Evolutionary conservation across 2,888 invertebrate species (phyloP), one percentile per base, ranked within the genome.

Genomic region (Synergus laeviventris): DNA sequence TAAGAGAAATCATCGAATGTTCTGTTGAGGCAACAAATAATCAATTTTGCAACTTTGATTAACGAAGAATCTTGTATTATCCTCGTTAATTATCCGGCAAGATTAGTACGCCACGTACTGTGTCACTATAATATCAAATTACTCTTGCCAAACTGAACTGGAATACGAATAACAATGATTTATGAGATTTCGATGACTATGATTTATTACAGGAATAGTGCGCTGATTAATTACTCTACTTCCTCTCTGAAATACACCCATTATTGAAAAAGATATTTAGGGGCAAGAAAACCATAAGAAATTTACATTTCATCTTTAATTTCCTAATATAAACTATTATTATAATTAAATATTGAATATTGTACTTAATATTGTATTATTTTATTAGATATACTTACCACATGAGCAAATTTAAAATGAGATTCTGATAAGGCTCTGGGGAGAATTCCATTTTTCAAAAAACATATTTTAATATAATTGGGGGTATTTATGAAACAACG

Each of bases 111-210:
- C 49, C 31, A 70, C 70, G n/a, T n/a, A 70, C 49, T 31, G 31
- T 70, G 24, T 24, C 45, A 70, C 70, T 70, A 70, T 21, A 31
- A 49, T 70, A 70, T 70, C 45, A 70, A 70, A 70, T 49, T 45
- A 70, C 49, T 49, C 45, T 49, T 70, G 42, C 70, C 49, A 49
- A 70, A 31, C 49, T 70, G 45, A 70, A 70, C 70, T 70, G 49
- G 49, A 70, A 49, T 70, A 70, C 31, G 49, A 70, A 70, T 70
- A 70, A 49, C 66, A 49, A 70, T 70, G 70, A 70, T 70, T 70
- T 70, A 70, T 49, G 70, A 49, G 16, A 31, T 49, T 31, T 70
- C 31, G 31, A 70, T n/a, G 70, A 49, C 70, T 66, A 49, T 70
- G 70, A 70, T 70, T 31, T 70, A 70, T 70, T 70, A 49, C 45